phyloP scores from a whole-genome alignment of 2,888 invertebrate genomes.

The Lithophane socia region DNA sequence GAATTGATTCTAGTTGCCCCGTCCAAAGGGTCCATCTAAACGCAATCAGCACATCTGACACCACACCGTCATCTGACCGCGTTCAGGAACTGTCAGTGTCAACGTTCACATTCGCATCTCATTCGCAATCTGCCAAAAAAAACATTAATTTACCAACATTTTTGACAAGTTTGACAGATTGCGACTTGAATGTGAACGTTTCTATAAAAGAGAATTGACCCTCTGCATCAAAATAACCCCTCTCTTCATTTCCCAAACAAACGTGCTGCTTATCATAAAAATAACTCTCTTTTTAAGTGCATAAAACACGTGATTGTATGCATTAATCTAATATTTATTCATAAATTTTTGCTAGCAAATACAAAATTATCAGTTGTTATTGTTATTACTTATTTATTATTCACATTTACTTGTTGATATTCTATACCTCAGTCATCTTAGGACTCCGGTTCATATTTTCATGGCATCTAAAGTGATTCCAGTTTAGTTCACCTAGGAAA shows the following conservation, averaged over 20 bases:
- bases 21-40: no score
- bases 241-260: not conserved
- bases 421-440: not conserved
- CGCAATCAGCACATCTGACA: not conserved
- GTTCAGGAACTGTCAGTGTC: not conserved
- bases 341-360: not conserved
- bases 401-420: conserved; percentile 7
- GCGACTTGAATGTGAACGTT: no score
- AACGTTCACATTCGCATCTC: not conserved
- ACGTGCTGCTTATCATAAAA: not conserved
- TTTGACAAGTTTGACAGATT: no score
- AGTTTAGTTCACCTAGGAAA: not conserved
- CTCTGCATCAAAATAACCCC: no score
- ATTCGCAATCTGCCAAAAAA: no score
- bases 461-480: not conserved
- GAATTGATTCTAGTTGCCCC: no score
- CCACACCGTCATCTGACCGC: no score
- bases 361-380: not conserved
- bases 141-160: no score
- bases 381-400: not conserved
- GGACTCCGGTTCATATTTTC: not conserved
- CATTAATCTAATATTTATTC: not conserved
- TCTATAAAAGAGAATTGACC: no score
- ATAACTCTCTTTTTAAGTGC: not conserved
- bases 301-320: conserved; percentile 3